Base-by-base conservation (phyloP, 2,113 vertebrate genomes). In the human region DNA sequence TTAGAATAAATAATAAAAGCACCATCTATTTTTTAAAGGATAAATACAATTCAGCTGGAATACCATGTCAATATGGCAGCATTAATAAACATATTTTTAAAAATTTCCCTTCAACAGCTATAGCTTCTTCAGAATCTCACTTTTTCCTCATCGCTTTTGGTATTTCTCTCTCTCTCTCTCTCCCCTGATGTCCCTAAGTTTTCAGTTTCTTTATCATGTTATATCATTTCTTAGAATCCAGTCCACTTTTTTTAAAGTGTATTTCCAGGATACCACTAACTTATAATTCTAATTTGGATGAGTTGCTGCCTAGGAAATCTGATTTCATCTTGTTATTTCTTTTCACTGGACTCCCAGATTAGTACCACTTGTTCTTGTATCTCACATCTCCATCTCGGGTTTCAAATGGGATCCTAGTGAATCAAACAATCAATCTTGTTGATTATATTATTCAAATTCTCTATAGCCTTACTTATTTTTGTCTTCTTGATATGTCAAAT, bases 41-140 rank as follows among this genome's bases (percentile, higher is more conserved):
- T 86, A 95, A 95, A 76, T 73, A 16, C 55, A 85, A 94, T 73
- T 90, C 87, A 88, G 12, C 13, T 94, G 14, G n/a, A 92, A 30
- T 64, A 11, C 6, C 50, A 89, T n/a, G 23, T 85, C 12, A 0
- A 85, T 76, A 72, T 4, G 5, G 18, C 23, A 4, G 75, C 55
- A 32, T 32, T 93, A 78, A 64, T 48, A 95, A 59, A 57, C 16
- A 35, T 7, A 50, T 10, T 64, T 90, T 83, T 52, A 18, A 6
- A 14, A 64, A 17, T 76, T 70, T 97, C 89, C 40, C 11, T 55
- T 40, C 30, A 83, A 72, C 0, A 76, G 38, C 76, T 83, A 23
- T 5, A 80, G 30, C 70, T 32, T 81, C 2, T 73, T 81, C 45
- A 87, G 70, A 92, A 57, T 91, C 35, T 89, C 13, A 55, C 30